Base-by-base conservation (phyloP, 2,888 invertebrate genomes). In the Proisotoma minuta region DNA sequence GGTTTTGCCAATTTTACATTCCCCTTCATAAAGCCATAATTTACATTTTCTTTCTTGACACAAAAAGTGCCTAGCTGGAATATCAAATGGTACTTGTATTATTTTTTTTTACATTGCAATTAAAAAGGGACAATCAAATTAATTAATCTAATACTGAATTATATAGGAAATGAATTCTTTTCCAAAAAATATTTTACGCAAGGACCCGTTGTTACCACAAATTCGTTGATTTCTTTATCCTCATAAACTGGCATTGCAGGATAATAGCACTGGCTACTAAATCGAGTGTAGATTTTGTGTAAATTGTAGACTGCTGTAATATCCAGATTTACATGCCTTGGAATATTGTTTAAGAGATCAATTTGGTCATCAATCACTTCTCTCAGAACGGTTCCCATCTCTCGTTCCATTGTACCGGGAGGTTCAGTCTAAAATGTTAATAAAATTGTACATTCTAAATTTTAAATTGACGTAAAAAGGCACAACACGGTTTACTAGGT, bases 281-380 rank as follows among this genome's bases (percentile, higher is more conserved):
- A 65, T 12, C 62, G 48, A 1, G 62, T 40, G 20, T 65, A 65
- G 3, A 65, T 59, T 28, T 62, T 59, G 39, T 62, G 65, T 22
- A 65, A 59, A 59, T 49, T 59, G 47, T 40, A 62, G 49, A 23
- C 28, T 24, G 28, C 23, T 15, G 27, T 56, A 26, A 10, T 3
- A 34, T 65, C 65, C 23, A 65, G 40, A 5, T 23, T 28, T 3
- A 49, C 29, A n/a, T 57, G 29, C n/a, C 18, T n/a, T 18, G 28
- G 28, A n/a, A 22, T 47, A 24, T 47, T 28, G 12, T 54, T 12
- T 18, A 65, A 34, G 0, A 65, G 57, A 12, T 62, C 51, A 12
- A 56, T 53, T 18, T 62, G 56, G 24, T 65, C 65, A 39, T 65
- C 65, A 43, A 65, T 43, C 1, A 62, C 59, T 2, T 59, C 62